Base-by-base conservation (phyloP, 2,797 vertebrate species). In the Synanceia verrucosa region DNA sequence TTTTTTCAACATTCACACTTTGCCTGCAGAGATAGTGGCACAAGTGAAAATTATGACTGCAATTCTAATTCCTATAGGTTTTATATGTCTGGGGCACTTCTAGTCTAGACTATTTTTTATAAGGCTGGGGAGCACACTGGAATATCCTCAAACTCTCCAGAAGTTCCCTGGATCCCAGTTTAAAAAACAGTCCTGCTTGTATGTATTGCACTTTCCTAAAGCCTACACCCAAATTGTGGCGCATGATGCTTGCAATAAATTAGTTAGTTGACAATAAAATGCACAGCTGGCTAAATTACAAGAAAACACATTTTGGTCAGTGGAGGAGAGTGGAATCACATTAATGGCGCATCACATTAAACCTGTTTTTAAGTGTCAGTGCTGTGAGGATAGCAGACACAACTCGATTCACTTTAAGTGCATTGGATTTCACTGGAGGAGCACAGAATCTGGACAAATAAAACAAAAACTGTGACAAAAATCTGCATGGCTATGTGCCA, bases 81-180 rank as follows among this genome's bases (percentile, higher is more conserved):
- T 83, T 60, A 83, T 79, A 58, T 62, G 81, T 82, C 77, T 73
- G 31, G 21, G 9, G 19, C 2, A 9, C 31, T 55, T 81, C 43
- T 50, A 62, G 5, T 69, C 57, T 34, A 29, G 63, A 76, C 76
- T 66, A 76, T 47, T 53, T 57, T 80, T 78, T 70, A 70, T 46
- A n/a, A 2, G 73, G 2, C 12, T 65, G 19, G 11, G 33, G 34
- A 43, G 52, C 60, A 56, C 47, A 61, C 24, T 60, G 60, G 46
- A 62, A 70, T 46, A 60, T 69, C 5, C 56, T 69, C n/a, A 47
- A 43, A 28, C 10, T 26, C 5, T 29, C 37, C 33, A 26, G 16
- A 47, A 61, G 34, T 24, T 73, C 19, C 19, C 56, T 62, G 39
- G 53, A 56, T 73, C 31, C 47, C 57, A 59, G 10, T 61, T 48